Evolutionary conservation across 2,888 invertebrate genomes (phyloP), one percentile per base, ranked within the genome.

Genomic region (Temnothorax unifasciatus): DNA sequence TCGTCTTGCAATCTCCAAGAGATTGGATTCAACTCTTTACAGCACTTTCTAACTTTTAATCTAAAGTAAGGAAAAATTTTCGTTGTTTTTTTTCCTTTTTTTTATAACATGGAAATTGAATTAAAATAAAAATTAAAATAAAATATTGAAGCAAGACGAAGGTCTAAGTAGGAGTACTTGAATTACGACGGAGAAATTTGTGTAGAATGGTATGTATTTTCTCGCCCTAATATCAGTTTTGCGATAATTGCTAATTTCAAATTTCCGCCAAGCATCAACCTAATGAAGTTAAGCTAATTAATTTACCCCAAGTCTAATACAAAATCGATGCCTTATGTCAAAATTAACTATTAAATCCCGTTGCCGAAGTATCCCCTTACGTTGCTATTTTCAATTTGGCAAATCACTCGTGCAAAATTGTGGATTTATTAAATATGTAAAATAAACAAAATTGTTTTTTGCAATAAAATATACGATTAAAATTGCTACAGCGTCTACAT

Each of bases 241-340:
- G 84, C 59, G 59, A 29, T 82, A 47, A 82, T 64, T 52, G 41
- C 21, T 82, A 82, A 84, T 84, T 79, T 47, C 66, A 47, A 71
- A 71, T 81, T 73, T 84, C 82, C 84, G 54, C n/a, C 38, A 63
- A 15, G 54, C 54, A 44, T 54, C 47, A 61, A 50, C 25, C 25
- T 29, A 54, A 75, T 64, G 34, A 50, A 21, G 29, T 41, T 47
- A 21, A 34, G 25, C 34, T 83, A 77, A 66, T 76, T 79, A 83
- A 68, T 47, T 57, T 47, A n/a, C 2, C 13, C 57, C 9, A 11
- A 29, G 38, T n/a, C 34, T 76, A 57, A 86, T 84, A 77, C 52
- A 50, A 68, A 75, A 64, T 83, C 77, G 5, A 79, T 76, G 44
- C 15, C n/a, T 68, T 57, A 68, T 57, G 63, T 38, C 69, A 29